These are phyloP conservation scores for Palythoa caribaeorum DNA, from an alignment of 92 coral and sea anemone genomes.

Conservation along the genomic window DNA sequence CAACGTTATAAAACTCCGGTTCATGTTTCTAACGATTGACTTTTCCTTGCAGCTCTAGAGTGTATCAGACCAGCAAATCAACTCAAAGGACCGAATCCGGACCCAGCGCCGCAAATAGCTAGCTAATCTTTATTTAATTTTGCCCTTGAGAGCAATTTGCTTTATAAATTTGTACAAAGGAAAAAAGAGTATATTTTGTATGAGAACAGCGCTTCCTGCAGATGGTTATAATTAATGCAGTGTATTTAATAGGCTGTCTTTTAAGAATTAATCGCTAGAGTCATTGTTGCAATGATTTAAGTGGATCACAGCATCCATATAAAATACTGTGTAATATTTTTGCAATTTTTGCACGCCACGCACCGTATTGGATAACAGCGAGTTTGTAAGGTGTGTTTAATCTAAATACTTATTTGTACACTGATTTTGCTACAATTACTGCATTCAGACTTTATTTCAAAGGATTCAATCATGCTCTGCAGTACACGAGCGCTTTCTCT, in stretches of 20 bases:
- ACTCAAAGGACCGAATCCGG: conserved; percentile 20
- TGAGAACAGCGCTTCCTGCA: conserved; percentile 10
- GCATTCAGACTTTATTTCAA: conserved; percentile 11
- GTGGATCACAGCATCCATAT: background rate
- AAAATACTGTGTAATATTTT: background rate
- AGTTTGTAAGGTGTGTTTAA: background rate
- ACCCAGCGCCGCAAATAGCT: conserved; percentile 31
- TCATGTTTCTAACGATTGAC: too few relatives aligned
- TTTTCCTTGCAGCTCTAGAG: conserved; percentile 5
- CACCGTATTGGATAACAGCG: background rate
- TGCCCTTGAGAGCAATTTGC: conserved; percentile 40
- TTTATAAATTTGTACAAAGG: conserved; percentile 49
- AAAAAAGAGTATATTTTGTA: conserved; percentile 52
- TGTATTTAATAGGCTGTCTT: conserved; percentile 11
- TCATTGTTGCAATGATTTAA: too few relatives aligned
- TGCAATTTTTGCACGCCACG: conserved; percentile 12
- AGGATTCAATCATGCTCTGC: background rate
- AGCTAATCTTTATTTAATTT: conserved; percentile 51
- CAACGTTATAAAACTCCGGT: background rate
- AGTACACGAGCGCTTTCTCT: background rate
- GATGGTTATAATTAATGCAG: conserved; percentile 12
- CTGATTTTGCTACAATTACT: background rate
- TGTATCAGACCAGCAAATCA: conserved; percentile 29
- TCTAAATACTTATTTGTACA: background rate
- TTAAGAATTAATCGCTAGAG: background rate